These are phyloP conservation scores for Scaptomyza reducta DNA, from an alignment of 2,888 invertebrate genomes.

Conservation along the genomic window DNA sequence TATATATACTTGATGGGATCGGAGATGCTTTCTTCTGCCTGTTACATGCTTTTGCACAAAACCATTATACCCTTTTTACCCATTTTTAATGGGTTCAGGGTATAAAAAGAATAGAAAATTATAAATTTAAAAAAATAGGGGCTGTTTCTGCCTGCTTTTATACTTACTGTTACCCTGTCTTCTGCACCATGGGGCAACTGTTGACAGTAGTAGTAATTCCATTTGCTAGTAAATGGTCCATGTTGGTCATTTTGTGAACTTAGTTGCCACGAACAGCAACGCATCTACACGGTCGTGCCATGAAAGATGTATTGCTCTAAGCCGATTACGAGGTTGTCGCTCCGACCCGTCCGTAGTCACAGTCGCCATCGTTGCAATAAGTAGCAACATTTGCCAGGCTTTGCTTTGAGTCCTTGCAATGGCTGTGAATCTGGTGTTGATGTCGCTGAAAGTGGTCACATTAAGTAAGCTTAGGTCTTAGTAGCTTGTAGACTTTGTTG, in stretches of 20 bases:
- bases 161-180: background rate
- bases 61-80: no score
- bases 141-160: constrained; percentile 31
- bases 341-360: constrained; percentile 7
- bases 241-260: constrained; percentile 74
- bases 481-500: constrained; percentile 69
- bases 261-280: constrained; percentile 37
- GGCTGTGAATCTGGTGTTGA: constrained; percentile 57
- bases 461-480: constrained; percentile 80
- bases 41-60: no score
- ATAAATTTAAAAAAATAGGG: constrained; percentile 42
- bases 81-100: no score
- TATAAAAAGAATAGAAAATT: constrained; percentile 17
- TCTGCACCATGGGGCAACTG: constrained; percentile 24
- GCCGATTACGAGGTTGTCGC: constrained; percentile 66
- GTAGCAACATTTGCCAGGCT: constrained; percentile 51
- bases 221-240: constrained; percentile 55
- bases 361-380: constrained; percentile 33
- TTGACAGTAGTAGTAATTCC: constrained; percentile 23
- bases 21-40: no score
- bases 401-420: constrained; percentile 7
- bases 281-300: constrained; percentile 47
- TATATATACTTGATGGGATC: no score
- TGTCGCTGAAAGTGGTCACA: constrained; percentile 75
- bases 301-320: constrained; percentile 76